Conservation (phyloP, 2,888 invertebrate species). For the Trichogramma evanescens region DNA sequence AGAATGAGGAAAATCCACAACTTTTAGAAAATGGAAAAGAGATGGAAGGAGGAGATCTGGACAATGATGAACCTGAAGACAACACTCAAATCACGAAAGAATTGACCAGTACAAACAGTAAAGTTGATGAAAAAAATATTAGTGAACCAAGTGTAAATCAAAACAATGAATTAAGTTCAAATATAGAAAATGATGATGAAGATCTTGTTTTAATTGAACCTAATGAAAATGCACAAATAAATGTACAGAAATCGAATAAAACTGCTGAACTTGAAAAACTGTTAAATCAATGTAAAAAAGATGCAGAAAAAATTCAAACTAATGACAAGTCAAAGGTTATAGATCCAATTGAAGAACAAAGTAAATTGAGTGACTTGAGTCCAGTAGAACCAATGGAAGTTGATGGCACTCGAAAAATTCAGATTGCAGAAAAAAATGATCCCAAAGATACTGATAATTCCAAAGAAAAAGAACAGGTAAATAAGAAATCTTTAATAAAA, state of each 20-base stretch:
- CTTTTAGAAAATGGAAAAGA: not conserved
- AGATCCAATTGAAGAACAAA: conserved; percentile 43
- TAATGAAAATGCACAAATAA: conserved; percentile 26
- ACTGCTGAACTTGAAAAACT: conserved; percentile 38
- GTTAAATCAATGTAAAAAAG: conserved; percentile 35
- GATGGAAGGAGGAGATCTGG: not conserved
- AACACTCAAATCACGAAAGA: not conserved
- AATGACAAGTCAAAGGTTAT: conserved; percentile 41
- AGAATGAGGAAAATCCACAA: not conserved
- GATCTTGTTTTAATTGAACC: conserved; percentile 25
- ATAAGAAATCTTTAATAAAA: not conserved
- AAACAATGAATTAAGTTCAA: not conserved
- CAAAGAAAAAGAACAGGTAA: conserved; percentile 16
- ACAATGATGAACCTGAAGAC: not conserved
- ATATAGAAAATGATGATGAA: conserved; percentile 1
- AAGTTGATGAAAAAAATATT: too few relatives aligned
- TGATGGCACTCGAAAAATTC: conserved; percentile 24
- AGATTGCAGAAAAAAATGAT: conserved; percentile 4
- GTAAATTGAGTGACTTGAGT: conserved; percentile 29
- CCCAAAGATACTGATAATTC: conserved; percentile 1
- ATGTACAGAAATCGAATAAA: conserved; percentile 29
- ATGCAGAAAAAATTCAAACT: conserved; percentile 35
- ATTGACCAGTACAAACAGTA: too few relatives aligned
- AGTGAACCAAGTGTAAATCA: too few relatives aligned
- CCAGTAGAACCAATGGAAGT: conserved; percentile 33